Base-by-base conservation (phyloP, 92 coral and sea anemone species). In the Virgularia gustaviana region DNA sequence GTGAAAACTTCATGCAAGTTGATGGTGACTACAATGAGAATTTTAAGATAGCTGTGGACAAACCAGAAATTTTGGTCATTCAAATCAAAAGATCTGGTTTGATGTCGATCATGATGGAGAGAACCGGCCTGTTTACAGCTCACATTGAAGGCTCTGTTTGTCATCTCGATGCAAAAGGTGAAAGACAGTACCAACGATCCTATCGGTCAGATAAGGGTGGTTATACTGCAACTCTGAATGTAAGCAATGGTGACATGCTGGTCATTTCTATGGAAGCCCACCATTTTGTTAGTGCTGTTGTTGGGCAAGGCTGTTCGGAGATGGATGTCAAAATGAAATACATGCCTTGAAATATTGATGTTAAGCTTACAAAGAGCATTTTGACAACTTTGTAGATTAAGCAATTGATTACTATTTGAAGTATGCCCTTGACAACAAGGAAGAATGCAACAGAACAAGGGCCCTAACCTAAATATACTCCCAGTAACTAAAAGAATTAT, bases 161-260 rank as follows among this genome's bases (percentile, higher is more conserved):
- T 33, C 81, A 76, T 9, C 12, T 76, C 1, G n/a, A 52, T 19
- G 35, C 64, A 13, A 34, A 42, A 2, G 62, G 39, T 2, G 73
- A 27, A 7, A 54, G 62, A 18, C 15, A 36, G 11, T 76, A 76
- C 64, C 70, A 67, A 34, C 41, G 81, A 10, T 49, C 81, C 3
- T 76, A 76, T 32, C 57, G 81, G 12, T 76, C 81, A 24, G 81
- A 76, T 36, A 76, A 76, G 31, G 81, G 81, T 22, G 74, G 81
- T n/a, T 76, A 76, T 49, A 38, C 10, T 63, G 57, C 62, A 16
- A 9, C 31, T 16, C 34, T 76, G 37, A 34, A 34, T 41, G 47
- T 76, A 6, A 42, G 58, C 39, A 37, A 15, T 33, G 37, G 57
- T 6, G 63, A 76, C 6, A 41, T 35, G 15, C 41, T 76, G 13